Evolutionary conservation across 2,888 invertebrate species (phyloP).

Genomic region (Agrotis exclamationis): DNA sequence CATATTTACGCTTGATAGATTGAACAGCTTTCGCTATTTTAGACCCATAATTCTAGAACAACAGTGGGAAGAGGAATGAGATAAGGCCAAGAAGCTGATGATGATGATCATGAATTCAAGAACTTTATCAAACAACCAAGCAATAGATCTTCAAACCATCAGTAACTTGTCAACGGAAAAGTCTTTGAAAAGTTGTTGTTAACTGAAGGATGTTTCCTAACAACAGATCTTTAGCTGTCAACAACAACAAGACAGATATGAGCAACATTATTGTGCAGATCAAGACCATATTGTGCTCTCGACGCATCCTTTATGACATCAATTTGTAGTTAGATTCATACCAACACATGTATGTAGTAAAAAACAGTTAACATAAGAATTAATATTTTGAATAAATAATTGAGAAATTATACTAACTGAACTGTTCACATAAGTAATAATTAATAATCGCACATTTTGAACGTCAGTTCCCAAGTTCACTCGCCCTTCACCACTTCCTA

Average conservation of each 20-base stretch:
- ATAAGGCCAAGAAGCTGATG: too few species aligned
- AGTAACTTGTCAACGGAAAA: constrained; percentile 36
- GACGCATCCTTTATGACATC: constrained; percentile 25
- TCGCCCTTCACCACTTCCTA: too few species aligned
- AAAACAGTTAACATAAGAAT: not conserved
- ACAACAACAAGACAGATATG: constrained; percentile 42
- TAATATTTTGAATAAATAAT: too few species aligned
- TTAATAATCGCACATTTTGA: too few species aligned
- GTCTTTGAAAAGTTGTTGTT: constrained; percentile 33
- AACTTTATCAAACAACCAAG: not conserved
- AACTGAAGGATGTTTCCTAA: constrained; percentile 40
- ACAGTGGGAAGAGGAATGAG: not conserved
- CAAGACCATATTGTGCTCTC: constrained; percentile 27
- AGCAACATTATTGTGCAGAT: constrained; percentile 49
- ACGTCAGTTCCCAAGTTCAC: too few species aligned
- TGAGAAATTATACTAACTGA: too few species aligned
- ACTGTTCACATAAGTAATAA: too few species aligned
- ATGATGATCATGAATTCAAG: too few species aligned
- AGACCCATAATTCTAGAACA: too few species aligned
- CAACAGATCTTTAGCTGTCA: constrained; percentile 44
- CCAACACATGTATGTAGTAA: not conserved
- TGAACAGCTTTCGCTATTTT: too few species aligned
- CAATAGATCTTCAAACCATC: not conserved
- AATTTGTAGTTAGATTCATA: not conserved
- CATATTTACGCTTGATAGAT: too few species aligned